Evolutionary conservation across 2,113 vertebrate genomes (phyloP), one percentile per base, ranked within the genome.

Genomic region (Damaliscus lunatus): DNA sequence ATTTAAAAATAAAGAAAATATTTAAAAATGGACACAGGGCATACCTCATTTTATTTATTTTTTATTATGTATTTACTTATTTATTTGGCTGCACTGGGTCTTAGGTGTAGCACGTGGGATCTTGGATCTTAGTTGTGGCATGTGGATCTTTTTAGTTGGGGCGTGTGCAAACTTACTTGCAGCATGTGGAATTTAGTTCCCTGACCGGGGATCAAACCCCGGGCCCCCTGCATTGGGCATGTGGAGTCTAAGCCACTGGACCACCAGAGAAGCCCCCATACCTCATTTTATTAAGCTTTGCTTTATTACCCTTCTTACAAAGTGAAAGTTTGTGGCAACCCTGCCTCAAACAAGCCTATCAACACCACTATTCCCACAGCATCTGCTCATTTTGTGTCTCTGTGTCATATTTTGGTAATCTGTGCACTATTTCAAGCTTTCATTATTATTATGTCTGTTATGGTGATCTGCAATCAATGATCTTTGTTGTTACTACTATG

Each of bases 141-240:
- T 36, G 67, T 3, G 36, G 71, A 43, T 43, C 71, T 77, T 43
- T 71, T 23, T 6, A 77, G 36, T 1, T 77, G 71, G 12, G 23
- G 23, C 3, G 0, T 12, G 9, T 40, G 19, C n/a, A 71, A 40
- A 43, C 36, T 71, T 40, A 71, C n/a, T 43, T 27, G 71, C 0
- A 0, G 40, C 71, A 77, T 77, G 40, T 13, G 6, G 23, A 43
- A 33, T 77, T 40, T 77, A 27, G 23, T 27, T 43, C 40, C 40
- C 23, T 4, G 40, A 77, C 11, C 0, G 0, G 40, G 23, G 23
- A 6, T 77, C 40, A 4, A 77, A 77, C 23, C 40, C 6, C 1
- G 12, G 71, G n/a, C n/a, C 25, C 40, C 23, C 36, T 14, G 71
- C 71, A 77, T 27, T 40, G 71, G 71, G 40, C 36, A 43, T 40